Base-by-base conservation (phyloP, 2,888 invertebrate genomes). In the Bellardia pandia region DNA sequence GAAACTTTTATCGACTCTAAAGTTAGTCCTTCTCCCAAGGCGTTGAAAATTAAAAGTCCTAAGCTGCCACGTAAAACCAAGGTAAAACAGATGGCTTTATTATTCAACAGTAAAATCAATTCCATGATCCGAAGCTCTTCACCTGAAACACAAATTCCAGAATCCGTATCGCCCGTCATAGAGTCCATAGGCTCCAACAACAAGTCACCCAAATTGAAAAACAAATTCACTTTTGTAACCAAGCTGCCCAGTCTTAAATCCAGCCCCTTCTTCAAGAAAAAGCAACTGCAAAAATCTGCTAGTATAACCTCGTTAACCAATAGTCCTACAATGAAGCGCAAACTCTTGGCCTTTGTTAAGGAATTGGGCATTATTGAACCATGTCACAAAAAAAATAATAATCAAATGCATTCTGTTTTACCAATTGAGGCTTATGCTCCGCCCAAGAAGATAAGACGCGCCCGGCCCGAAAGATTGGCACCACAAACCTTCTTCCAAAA, bases 391-490 rank as follows among this genome's bases (percentile, higher is more conserved):
- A 89, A 92, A 56, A 90, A 88, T 71, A 78, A 90, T 56, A n/a
- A n/a, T n/a, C 78, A 91, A 80, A 89, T 90, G 66, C 88, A 90
- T 13, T 86, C 82, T 8, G 69, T 84, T 0, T 16, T 92, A 69
- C 89, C 91, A 37, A 91, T 90, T 3, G 93, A 93, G 33, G 90
- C 91, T 0, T 92, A 91, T 89, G 93, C 92, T 0, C 93, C 92
- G n/a, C 92, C 92, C 16, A 91, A 90, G 78, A 93, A 93, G 77
- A 93, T 93, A 30, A 90, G 93, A 2, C 91, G 92, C 37, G 91
- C 92, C 0, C 90, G 90, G 0, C 86, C 89, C 53, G 93, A 92
- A 79, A 90, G 90, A 42, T 75, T 84, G 13, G 88, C 89, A 0
- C 86, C 88, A 2, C 89, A 90, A 4, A 86, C 88, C 11, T 90